Evolutionary conservation across 2,113 vertebrate genomes (phyloP).

Genomic region (Ochotona princeps): DNA sequence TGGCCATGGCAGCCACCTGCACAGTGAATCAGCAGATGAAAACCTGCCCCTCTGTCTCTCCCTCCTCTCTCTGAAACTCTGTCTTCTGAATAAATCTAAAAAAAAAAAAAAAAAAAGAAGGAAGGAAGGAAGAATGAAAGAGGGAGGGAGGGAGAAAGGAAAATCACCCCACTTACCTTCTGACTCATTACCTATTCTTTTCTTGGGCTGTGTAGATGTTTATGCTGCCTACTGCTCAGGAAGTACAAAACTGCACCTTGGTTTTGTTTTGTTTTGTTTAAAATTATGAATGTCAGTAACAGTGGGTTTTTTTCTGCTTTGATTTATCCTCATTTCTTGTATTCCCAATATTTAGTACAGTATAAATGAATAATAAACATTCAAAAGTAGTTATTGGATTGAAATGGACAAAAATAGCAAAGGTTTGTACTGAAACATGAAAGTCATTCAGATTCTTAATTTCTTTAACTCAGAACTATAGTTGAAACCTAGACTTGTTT

Average conservation of each 20-base stretch:
- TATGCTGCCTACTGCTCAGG: not conserved
- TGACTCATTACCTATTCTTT: not conserved
- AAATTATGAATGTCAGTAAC: not conserved
- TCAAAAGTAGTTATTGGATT: not conserved
- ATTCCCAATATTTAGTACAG: not conserved
- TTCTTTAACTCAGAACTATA: not conserved
- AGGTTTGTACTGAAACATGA: not conserved
- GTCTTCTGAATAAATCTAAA: too few species aligned
- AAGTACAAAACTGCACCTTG: not conserved
- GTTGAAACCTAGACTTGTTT: conserved; percentile 6
- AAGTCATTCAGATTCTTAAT: not conserved
- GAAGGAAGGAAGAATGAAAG: too few species aligned
- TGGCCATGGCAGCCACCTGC: too few species aligned
- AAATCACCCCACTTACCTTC: not conserved
- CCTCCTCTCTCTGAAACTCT: too few species aligned
- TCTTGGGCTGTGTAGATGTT: not conserved
- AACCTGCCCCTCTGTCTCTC: too few species aligned
- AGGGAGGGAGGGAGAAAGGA: too few species aligned
- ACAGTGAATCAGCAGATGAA: too few species aligned
- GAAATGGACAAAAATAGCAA: not conserved
- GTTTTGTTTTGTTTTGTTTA: not conserved
- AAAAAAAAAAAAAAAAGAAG: too few species aligned
- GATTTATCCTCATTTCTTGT: not conserved
- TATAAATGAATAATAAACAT: not conserved
- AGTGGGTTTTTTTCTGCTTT: not conserved